Evolutionary conservation across 2,888 invertebrate species (phyloP), one percentile per base, ranked within the genome.

Genomic region (Brachyptera risi): DNA sequence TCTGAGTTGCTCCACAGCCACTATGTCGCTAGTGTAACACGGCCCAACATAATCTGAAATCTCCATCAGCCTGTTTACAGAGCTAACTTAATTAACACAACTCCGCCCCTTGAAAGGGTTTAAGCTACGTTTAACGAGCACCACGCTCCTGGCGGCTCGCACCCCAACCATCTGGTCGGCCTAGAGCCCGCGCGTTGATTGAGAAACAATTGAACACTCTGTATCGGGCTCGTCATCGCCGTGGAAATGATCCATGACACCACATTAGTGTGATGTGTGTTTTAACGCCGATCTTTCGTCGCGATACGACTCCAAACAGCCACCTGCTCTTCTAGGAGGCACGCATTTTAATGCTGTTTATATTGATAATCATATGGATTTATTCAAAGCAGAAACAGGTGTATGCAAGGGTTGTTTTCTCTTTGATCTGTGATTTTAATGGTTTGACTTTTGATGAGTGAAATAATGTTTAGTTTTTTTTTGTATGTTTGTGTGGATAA

Each of bases 41-140:
- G n/a, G n/a, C n/a, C n/a, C n/a, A n/a, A n/a, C n/a, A n/a, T n/a
- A n/a, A n/a, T n/a, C n/a, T n/a, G n/a, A n/a, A n/a, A n/a, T n/a
- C n/a, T n/a, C n/a, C n/a, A n/a, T n/a, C n/a, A n/a, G n/a, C n/a
- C n/a, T n/a, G n/a, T n/a, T 38, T 44, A 44, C 21, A n/a, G 44
- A n/a, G 44, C 21, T 44, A 44, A 44, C 44, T 44, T 19, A 44
- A 44, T 44, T 44, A 44, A 44, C 44, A 17, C 19, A 19, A 21
- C 44, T 11, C 44, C 44, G 44, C 44, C 44, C 11, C 31, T 31
- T n/a, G n/a, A n/a, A n/a, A n/a, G n/a, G n/a, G n/a, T n/a, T n/a
- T 31, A 31, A 31, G 31, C 31, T 31, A 11, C 11, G 31, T 31
- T 31, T 31, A 31, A 31, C 31, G 31, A 31, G 31, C 31, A 7